Conservation (phyloP, 1,140 invertebrate species). For the Latrodectus geometricus region DNA sequence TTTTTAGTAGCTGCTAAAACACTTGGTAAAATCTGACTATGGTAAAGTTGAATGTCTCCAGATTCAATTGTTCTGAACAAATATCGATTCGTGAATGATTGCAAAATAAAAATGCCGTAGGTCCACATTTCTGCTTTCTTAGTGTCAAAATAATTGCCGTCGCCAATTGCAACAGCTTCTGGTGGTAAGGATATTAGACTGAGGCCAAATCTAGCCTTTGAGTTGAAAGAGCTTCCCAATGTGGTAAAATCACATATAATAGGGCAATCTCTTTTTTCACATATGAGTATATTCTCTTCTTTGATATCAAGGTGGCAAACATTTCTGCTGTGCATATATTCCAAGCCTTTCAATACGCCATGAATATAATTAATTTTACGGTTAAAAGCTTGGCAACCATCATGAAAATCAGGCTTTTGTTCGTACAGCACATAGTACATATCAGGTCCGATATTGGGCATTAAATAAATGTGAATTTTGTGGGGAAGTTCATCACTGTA, state of each 20-base stretch:
- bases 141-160: neutral
- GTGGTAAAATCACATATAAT: conserved; percentile 42
- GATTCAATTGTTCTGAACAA: neutral
- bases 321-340: conserved; percentile 18
- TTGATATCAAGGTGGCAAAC: conserved; percentile 41
- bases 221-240: neutral
- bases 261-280: conserved; percentile 11
- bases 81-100: conserved; percentile 8
- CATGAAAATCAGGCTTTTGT: conserved; percentile 7
- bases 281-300: conserved; percentile 45
- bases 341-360: conserved; percentile 34
- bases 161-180: neutral
- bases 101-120: conserved; percentile 21
- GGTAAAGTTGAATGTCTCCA: neutral
- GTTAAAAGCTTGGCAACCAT: neutral
- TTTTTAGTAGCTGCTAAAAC: neutral
- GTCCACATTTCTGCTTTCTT: conserved; percentile 35
- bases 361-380: conserved; percentile 6
- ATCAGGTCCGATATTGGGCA: conserved; percentile 17
- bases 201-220: neutral
- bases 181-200: conserved; percentile 12
- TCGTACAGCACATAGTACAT: conserved; percentile 14
- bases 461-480: neutral
- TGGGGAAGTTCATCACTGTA: neutral
- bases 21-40: conserved; percentile 13